phyloP scores from a whole-genome alignment of 1,140 invertebrate species.

The Panagrolaimus sp. region DNA sequence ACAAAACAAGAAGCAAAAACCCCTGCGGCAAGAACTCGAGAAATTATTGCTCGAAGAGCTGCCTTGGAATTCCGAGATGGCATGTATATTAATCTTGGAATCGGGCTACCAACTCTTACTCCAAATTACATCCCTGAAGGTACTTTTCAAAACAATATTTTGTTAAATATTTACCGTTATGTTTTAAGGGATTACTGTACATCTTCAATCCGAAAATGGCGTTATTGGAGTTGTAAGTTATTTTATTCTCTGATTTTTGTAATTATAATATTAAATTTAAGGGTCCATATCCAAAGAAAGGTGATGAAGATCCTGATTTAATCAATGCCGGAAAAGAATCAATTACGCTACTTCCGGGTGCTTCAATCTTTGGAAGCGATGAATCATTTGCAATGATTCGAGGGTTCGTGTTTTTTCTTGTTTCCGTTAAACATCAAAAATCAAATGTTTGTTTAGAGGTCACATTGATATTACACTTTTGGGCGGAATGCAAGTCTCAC shows the following conservation, averaged over 20 bases:
- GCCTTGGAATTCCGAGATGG: conserved; percentile 93
- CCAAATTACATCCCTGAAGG: conserved; percentile 80
- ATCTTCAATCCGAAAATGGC: conserved; percentile 93
- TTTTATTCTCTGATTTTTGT: conserved; percentile 18
- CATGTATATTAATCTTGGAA: conserved; percentile 92
- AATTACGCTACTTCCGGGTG: conserved; percentile 81
- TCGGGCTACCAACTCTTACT: conserved; percentile 92
- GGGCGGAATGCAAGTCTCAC: conserved; percentile 94
- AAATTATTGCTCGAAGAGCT: conserved; percentile 81
- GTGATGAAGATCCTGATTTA: conserved; percentile 82
- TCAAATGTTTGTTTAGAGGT: conserved; percentile 68
- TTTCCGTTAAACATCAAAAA: conserved; percentile 13
- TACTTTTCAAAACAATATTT: too few species aligned
- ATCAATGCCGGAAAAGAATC: conserved; percentile 99
- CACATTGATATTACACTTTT: conserved; percentile 92
- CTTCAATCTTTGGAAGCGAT: conserved; percentile 87
- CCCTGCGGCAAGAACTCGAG: conserved; percentile 70
- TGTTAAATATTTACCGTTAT: too few species aligned
- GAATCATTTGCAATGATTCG: conserved; percentile 98
- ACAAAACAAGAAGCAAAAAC: conserved; percentile 59
- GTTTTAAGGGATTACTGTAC: conserved; percentile 62
- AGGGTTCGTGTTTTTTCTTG: conserved; percentile 66
- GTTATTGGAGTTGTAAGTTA: conserved; percentile 74
- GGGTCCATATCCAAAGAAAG: conserved; percentile 81
- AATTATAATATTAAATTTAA: conserved; percentile 69